These are phyloP conservation scores for Archips xylosteana DNA, from an alignment of 2,888 invertebrate species.

Conservation along the genomic window DNA sequence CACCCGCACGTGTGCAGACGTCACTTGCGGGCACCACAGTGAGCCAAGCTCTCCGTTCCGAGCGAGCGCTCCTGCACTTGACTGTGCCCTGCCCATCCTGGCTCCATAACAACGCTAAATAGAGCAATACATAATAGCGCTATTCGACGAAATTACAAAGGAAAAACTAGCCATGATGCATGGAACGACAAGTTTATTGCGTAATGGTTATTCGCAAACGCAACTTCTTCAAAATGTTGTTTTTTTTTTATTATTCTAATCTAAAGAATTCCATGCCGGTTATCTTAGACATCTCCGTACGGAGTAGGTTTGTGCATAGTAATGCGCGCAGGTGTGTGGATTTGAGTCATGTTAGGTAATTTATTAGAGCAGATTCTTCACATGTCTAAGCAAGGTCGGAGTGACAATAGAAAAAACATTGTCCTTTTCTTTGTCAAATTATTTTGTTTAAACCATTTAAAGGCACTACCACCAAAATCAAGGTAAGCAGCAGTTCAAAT, in stretches of 20 bases:
- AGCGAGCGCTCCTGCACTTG: conserved; percentile 80
- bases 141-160: conserved; percentile 1
- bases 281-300: conserved; percentile 1
- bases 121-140: conserved; percentile 57
- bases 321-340: conserved; percentile 31
- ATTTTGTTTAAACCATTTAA: not conserved
- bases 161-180: conserved; percentile 22
- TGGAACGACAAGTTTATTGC: conserved; percentile 42
- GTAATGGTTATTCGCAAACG: conserved; percentile 38
- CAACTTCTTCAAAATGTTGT: not conserved
- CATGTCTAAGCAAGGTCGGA: conserved; percentile 20
- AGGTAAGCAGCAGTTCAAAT: not conserved
- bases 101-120: conserved; percentile 69
- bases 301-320: conserved; percentile 4
- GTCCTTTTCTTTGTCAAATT: not conserved
- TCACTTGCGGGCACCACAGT: conserved; percentile 77
- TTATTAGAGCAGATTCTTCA: conserved; percentile 34
- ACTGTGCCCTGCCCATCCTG: conserved; percentile 78
- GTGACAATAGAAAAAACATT: conserved; percentile 19
- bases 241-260: conserved; percentile 2
- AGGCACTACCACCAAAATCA: not conserved
- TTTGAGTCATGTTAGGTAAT: conserved; percentile 36
- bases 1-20: conserved; percentile 69
- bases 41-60: conserved; percentile 71
- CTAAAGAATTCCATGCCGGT: conserved; percentile 9